phyloP scores from a whole-genome alignment of 2,113 vertebrate genomes.

The Platichthys flesus region DNA sequence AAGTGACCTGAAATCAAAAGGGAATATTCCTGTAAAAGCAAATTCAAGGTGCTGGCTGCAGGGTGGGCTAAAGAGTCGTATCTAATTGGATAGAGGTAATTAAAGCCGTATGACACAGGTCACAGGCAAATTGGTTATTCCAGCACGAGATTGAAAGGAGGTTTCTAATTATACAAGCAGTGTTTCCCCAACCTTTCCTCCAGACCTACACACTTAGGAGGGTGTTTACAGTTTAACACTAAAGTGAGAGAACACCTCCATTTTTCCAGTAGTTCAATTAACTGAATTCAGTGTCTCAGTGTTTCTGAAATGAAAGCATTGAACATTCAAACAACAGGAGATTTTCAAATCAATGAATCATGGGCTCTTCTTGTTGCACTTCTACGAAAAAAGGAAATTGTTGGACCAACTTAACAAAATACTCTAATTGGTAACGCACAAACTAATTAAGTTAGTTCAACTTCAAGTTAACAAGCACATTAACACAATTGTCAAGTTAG shows the following conservation, averaged over 20 bases:
- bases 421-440: too few species aligned
- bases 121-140: conserved; percentile 54
- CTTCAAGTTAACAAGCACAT: too few species aligned
- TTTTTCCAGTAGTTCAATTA: not conserved
- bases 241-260: not conserved
- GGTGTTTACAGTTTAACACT: conserved; percentile 20
- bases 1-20: conserved; percentile 48
- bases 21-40: conserved; percentile 26
- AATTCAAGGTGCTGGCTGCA: conserved; percentile 27
- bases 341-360: not conserved
- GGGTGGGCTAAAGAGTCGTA: conserved; percentile 49
- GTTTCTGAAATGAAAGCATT: not conserved
- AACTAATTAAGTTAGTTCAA: too few species aligned
- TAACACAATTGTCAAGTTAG: too few species aligned
- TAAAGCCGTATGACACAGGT: conserved; percentile 59
- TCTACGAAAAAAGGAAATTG: too few species aligned
- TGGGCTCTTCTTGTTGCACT: too few species aligned
- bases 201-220: not conserved
- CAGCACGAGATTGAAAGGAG: conserved; percentile 34
- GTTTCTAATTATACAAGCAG: conserved; percentile 62
- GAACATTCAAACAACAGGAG: not conserved
- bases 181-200: conserved; percentile 18
- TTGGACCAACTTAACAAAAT: too few species aligned
- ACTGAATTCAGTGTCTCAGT: not conserved
- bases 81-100: conserved; percentile 70